Percentiles rank a stretch among this genome's conserved stretches.
phyloP scores from a whole-genome alignment of 2,113 vertebrate genomes.

The Smithornis capensis region DNA sequence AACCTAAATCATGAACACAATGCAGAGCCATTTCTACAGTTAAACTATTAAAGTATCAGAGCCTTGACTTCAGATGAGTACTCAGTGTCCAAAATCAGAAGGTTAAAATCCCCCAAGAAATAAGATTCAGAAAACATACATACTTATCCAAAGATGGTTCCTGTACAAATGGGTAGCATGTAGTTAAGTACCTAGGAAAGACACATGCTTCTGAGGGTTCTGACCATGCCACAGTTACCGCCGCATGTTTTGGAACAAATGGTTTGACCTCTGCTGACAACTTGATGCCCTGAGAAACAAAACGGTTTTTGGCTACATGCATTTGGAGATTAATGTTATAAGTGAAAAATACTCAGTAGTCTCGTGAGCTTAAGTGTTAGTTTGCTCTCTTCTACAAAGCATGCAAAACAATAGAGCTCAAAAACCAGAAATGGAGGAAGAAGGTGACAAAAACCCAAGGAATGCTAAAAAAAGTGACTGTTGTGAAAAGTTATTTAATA shows the following conservation, averaged over 20 bases:
- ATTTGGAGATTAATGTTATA: neutral
- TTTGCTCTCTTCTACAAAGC: neutral
- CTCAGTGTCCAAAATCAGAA: neutral
- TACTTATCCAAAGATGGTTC: conserved; percentile 69
- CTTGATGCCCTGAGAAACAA: conserved; percentile 68
- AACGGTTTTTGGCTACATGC: conserved; percentile 24
- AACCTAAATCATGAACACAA: neutral
- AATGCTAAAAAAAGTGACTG: neutral
- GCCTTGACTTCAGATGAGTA: neutral
- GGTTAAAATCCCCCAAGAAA: neutral
- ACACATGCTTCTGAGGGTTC: conserved; percentile 67
- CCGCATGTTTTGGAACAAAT: conserved; percentile 72
- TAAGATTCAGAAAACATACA: conserved; percentile 54
- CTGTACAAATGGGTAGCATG: conserved; percentile 72
- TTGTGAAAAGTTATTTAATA: neutral
- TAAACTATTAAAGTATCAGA: neutral
- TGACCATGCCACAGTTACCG: conserved; percentile 58
- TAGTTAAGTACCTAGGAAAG: conserved; percentile 69
- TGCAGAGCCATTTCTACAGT: neutral
- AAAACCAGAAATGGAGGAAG: neutral
- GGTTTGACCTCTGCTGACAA: conserved; percentile 79
- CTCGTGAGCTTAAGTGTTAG: neutral
- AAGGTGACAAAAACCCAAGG: neutral
- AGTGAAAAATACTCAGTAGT: neutral
- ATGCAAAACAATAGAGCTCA: neutral